Percentiles rank a stretch among this genome's conserved stretches.
Evolutionary conservation across 2,113 vertebrate species (phyloP).

Genomic region (Xiphorhynchus elegans): DNA sequence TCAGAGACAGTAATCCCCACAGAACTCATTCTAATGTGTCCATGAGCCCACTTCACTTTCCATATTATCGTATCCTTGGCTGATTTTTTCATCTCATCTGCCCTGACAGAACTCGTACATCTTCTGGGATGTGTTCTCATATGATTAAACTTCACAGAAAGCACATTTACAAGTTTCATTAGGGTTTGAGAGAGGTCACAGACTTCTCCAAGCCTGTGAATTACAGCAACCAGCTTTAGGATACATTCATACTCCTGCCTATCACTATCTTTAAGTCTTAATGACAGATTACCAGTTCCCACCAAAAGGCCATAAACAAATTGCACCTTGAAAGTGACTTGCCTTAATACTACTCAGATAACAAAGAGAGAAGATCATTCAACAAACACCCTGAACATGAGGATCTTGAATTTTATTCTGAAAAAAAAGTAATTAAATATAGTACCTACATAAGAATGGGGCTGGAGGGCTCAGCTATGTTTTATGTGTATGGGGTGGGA

Average conservation of each 20-base stretch:
- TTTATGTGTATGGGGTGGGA: background rate
- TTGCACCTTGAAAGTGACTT: background rate
- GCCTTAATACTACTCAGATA: background rate
- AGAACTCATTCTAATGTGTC: background rate
- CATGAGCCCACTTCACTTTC: background rate
- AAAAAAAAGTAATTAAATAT: background rate
- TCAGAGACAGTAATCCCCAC: background rate
- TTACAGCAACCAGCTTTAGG: background rate
- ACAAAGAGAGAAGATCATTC: background rate
- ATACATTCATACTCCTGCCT: background rate
- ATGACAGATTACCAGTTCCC: background rate
- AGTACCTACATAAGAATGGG: background rate
- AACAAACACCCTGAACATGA: background rate
- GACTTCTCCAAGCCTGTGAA: background rate
- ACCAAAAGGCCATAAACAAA: background rate
- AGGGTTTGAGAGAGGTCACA: background rate
- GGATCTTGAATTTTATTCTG: background rate
- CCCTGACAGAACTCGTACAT: background rate
- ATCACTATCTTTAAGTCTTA: background rate
- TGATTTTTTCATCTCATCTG: background rate
- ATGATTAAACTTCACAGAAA: background rate
- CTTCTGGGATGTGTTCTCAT: background rate
- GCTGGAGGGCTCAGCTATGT: rapidly evolving
- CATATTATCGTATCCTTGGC: background rate
- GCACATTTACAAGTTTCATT: background rate